Percentiles rank a stretch among this genome's conserved stretches.
Conservation (phyloP, 2,888 invertebrate species). For the Drosophila ezoana region DNA sequence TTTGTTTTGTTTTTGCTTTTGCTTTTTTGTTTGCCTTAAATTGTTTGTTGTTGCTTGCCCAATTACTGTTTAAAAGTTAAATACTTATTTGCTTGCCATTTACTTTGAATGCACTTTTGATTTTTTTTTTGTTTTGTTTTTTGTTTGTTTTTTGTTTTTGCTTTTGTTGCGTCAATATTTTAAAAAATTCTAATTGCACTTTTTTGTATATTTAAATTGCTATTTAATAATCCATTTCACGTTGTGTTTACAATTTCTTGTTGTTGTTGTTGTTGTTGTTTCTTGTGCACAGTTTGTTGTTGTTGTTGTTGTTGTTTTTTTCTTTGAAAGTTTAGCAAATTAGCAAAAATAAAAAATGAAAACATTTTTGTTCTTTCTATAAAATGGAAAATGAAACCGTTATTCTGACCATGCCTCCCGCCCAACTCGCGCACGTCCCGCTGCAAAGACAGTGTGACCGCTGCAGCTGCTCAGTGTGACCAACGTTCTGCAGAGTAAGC, state of each 20-base stretch:
- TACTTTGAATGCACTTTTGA: slow-evolving; percentile 70
- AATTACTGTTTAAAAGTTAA: slow-evolving; percentile 62
- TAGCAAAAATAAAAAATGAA: slow-evolving; percentile 6
- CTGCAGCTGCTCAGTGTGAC: too few relatives aligned
- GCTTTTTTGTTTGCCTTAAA: slow-evolving; percentile 35
- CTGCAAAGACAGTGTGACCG: background rate
- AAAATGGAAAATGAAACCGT: slow-evolving; percentile 49
- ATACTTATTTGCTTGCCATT: slow-evolving; percentile 49
- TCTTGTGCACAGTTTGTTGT: slow-evolving; percentile 24
- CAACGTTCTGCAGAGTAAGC: too few relatives aligned
- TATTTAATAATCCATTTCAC: slow-evolving; percentile 44
- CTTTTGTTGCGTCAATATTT: slow-evolving; percentile 68
- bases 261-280: slow-evolving; percentile 24
- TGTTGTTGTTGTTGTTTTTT: slow-evolving; percentile 23
- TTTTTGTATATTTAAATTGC: slow-evolving; percentile 67
- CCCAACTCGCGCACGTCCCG: too few relatives aligned
- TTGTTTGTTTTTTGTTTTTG: slow-evolving; percentile 60
- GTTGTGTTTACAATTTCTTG: slow-evolving; percentile 28
- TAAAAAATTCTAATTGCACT: slow-evolving; percentile 78
- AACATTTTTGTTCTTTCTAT: slow-evolving; percentile 18
- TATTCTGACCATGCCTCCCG: slow-evolving; percentile 8
- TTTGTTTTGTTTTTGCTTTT: slow-evolving; percentile 40
- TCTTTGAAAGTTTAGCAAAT: slow-evolving; percentile 27
- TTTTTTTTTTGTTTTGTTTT: slow-evolving; percentile 39
- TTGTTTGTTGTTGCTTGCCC: slow-evolving; percentile 38